Evolutionary conservation across 1,140 invertebrate genomes (phyloP), one percentile per base, ranked within the genome.

Genomic region (Calycopis cecrops): DNA sequence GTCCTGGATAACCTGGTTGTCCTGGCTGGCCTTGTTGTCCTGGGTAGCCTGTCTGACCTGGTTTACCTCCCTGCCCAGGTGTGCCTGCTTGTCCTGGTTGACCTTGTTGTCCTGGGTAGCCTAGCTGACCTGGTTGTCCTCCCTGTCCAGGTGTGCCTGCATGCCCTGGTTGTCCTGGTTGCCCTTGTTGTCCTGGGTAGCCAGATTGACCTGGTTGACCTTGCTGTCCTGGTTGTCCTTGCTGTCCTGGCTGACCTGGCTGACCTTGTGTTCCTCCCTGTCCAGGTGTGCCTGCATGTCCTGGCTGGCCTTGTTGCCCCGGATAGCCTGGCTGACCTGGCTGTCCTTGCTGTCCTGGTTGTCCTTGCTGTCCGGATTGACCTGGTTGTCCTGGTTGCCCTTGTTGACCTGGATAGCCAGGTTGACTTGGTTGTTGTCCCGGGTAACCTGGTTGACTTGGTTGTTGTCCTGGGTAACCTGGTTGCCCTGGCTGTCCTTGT

Each of bases 181-280:
- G 35, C 2, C 60, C 63, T 9, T 54, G 57, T 1, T 62, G 35
- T 14, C 62, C 66, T 48, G 62, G 62, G 2, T 48, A 0, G n/a
- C 64, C 67, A 42, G 65, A 56, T 14, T 63, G 52, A n/a, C 67
- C 67, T 42, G 61, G 61, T 11, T 56, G 48, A 0, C 63, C 60
- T 42, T 61, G 53, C 33, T 58, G 40, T 11, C 60, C 63, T 48
- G 60, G 60, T 8, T 56, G 16, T 40, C 62, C 64, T 48, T 59
- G 57, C 10, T 51, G 14, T 1, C 59, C 63, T 12, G 61, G 63
- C 0, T 42, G 7, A 14, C 67, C 61, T 14, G 61, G 59, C 3
- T 60, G n/a, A 1, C 62, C 59, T 37, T 52, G 52, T 54, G 52
- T 42, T 53, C 58, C 42, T 49, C 59, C 3, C 55, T 16, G 14